Conservation (phyloP, 1,140 invertebrate genomes). For the Sycobia sp. region DNA sequence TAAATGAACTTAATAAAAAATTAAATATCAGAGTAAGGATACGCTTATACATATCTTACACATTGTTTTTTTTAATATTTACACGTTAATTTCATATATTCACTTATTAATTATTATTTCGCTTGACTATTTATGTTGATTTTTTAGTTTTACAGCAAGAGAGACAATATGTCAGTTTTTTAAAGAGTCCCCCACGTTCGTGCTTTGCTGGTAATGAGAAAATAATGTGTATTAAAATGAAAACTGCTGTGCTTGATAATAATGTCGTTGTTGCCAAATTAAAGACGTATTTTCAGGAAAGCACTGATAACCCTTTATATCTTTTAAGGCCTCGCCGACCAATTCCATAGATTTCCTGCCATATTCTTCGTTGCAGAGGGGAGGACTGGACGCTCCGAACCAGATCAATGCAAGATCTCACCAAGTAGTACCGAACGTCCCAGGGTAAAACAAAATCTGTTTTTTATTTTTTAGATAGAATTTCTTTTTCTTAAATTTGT, state of each 20-base stretch:
- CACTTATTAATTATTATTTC: background rate
- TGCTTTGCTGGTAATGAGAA: conserved; percentile 24
- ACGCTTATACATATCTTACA: too few species aligned
- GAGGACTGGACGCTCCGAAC: conserved; percentile 51
- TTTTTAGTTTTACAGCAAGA: conserved; percentile 12
- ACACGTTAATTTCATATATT: background rate
- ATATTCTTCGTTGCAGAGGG: conserved; percentile 68
- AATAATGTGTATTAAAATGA: background rate
- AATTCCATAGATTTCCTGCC: conserved; percentile 67
- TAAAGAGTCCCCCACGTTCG: conserved; percentile 1
- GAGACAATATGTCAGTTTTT: conserved; percentile 6
- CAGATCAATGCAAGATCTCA: conserved; percentile 61
- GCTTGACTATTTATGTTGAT: conserved; percentile 17
- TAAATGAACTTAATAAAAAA: too few species aligned
- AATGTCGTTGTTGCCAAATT: background rate
- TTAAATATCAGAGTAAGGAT: too few species aligned
- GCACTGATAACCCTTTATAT: background rate
- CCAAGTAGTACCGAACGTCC: conserved; percentile 61
- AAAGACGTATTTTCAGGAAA: background rate
- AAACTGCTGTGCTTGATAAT: background rate
- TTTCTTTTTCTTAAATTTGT: too few species aligned
- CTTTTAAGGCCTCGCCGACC: conserved; percentile 63
- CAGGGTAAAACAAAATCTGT: too few species aligned
- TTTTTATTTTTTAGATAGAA: too few species aligned
- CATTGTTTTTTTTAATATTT: too few species aligned